These are phyloP conservation scores for Petromus typicus DNA, from an alignment of 2,113 vertebrate genomes.

Conservation along the genomic window DNA sequence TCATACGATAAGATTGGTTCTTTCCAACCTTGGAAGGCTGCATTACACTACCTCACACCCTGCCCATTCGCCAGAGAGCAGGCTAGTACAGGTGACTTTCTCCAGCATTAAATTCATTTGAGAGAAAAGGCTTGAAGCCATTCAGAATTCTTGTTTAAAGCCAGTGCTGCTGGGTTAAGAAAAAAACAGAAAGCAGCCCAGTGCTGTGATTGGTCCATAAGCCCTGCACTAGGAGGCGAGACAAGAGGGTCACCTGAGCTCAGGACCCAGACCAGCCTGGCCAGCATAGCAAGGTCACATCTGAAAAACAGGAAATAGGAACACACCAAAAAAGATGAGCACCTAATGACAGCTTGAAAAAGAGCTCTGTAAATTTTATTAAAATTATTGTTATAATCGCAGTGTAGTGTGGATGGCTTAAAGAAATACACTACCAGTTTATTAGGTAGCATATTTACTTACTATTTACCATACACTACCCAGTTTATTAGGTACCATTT, in stretches of 20 bases:
- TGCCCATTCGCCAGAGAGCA: neutral
- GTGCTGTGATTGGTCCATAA: too few species aligned
- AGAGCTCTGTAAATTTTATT: constrained; percentile 30
- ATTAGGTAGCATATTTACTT: too few species aligned
- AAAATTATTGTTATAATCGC: neutral
- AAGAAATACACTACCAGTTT: neutral
- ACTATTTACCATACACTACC: too few species aligned
- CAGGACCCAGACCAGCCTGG: neutral
- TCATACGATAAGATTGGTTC: constrained; percentile 64
- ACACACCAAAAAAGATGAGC: neutral
- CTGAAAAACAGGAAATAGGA: neutral
- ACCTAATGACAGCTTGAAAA: constrained; percentile 4
- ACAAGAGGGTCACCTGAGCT: neutral
- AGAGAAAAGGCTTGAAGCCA: neutral
- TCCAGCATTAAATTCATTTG: neutral
- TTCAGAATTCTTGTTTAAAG: neutral
- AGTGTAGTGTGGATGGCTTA: constrained; percentile 3
- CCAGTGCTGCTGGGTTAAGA: too few species aligned
- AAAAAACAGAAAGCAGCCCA: neutral
- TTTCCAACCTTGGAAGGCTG: constrained; percentile 31
- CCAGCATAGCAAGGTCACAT: neutral
- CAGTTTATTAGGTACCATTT: neutral
- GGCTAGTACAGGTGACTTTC: neutral
- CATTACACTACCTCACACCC: neutral
- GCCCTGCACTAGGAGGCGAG: neutral